These are phyloP conservation scores for Tigriopus japonicus DNA, from an alignment of 1,140 invertebrate genomes.

Conservation along the genomic window DNA sequence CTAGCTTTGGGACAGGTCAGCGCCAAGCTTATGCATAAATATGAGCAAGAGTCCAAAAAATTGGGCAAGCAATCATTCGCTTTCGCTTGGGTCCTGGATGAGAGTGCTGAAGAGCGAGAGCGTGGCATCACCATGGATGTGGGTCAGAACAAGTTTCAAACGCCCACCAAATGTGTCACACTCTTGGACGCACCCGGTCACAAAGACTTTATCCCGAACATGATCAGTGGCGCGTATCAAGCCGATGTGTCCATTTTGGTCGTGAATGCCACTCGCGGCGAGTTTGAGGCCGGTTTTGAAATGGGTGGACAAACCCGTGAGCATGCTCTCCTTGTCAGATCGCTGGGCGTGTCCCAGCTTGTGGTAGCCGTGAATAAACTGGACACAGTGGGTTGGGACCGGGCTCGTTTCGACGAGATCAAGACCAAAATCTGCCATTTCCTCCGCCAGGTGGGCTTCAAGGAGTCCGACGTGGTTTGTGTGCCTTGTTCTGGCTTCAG, in stretches of 20 bases:
- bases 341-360: constrained; percentile 70
- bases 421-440: constrained; percentile 63
- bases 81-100: constrained; percentile 98
- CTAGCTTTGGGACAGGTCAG: constrained; percentile 75
- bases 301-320: constrained; percentile 92
- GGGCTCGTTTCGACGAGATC: constrained; percentile 70
- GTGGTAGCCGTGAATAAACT: constrained; percentile 70
- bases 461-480: constrained; percentile 66
- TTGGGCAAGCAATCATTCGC: constrained; percentile 94
- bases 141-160: constrained; percentile 81
- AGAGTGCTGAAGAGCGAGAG: constrained; percentile 88
- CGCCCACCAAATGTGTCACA: constrained; percentile 54
- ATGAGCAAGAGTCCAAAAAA: constrained; percentile 93
- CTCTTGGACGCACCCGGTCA: constrained; percentile 86
- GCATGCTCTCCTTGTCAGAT: constrained; percentile 79
- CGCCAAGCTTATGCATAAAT: constrained; percentile 81
- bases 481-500: constrained; percentile 75
- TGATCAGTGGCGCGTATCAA: constrained; percentile 53
- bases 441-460: constrained; percentile 83
- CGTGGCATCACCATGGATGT: constrained; percentile 93
- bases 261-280: constrained; percentile 75
- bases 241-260: constrained; percentile 92
- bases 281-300: constrained; percentile 98
- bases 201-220: constrained; percentile 95
- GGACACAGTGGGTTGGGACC: constrained; percentile 54